A percentile compares a stretch with the other conserved stretches of the same genome.
These are phyloP conservation scores for Calliopsis andreniformis DNA, from an alignment of 1,140 invertebrate genomes.

Conservation along the genomic window DNA sequence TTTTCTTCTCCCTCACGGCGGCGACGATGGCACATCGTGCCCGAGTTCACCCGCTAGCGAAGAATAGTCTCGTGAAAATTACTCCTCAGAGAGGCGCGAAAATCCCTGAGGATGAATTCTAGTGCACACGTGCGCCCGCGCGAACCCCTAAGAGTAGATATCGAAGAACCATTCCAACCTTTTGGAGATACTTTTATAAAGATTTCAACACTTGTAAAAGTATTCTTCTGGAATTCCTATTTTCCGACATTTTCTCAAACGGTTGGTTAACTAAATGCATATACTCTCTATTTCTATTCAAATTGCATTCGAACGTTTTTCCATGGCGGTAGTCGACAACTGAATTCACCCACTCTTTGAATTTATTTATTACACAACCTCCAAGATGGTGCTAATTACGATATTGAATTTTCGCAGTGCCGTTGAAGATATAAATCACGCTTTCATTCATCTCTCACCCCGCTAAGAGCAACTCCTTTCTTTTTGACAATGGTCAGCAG, in stretches of 20 bases:
- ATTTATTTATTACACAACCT: no score
- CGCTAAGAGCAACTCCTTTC: neutral
- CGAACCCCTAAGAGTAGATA: constrained; percentile 32
- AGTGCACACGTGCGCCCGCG: neutral
- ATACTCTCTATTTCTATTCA: neutral
- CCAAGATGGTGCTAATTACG: no score
- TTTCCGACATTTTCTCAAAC: neutral
- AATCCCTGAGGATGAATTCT: constrained; percentile 38
- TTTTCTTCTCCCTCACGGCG: no score
- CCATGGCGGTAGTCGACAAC: neutral
- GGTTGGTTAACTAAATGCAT: neutral
- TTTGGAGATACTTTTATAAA: constrained; percentile 11
- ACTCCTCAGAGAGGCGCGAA: constrained; percentile 4
- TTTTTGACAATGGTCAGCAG: neutral
- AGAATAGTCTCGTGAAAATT: constrained; percentile 46
- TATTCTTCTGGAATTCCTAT: neutral
- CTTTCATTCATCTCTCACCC: neutral
- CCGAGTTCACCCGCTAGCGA: constrained; percentile 18
- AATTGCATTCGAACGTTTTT: neutral
- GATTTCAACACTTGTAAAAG: constrained; percentile 37
- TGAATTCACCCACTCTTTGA: neutral
- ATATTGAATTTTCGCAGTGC: neutral
- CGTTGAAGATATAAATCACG: no score
- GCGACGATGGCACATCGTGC: constrained; percentile 4
- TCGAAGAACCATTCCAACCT: constrained; percentile 31